A percentile compares a stretch with the other conserved stretches of the same genome.
Conservation (phyloP, 2,888 invertebrate species). For the Helicoverpa assulta region DNA sequence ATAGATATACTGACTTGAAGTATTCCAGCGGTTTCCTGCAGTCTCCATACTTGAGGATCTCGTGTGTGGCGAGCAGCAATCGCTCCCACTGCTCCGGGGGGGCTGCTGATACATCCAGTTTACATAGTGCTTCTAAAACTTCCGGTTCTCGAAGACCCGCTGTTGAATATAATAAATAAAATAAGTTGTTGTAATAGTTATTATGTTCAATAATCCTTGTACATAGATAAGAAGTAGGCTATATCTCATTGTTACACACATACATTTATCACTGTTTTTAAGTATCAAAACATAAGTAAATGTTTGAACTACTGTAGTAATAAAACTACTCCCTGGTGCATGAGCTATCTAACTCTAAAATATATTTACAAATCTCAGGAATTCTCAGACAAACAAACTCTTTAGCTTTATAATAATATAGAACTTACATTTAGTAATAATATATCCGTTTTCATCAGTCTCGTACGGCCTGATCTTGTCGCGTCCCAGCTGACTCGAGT, state of each 20-base stretch:
- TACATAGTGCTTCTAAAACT: slow-evolving; percentile 84
- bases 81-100: slow-evolving; percentile 81
- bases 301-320: too few relatives aligned
- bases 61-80: slow-evolving; percentile 83
- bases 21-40: slow-evolving; percentile 83
- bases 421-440: slow-evolving; percentile 90
- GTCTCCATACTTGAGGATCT: slow-evolving; percentile 86
- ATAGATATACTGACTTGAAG: slow-evolving; percentile 79
- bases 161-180: slow-evolving; percentile 55
- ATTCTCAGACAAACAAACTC: too few relatives aligned
- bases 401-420: too few relatives aligned
- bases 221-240: too few relatives aligned
- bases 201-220: too few relatives aligned
- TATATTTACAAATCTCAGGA: too few relatives aligned
- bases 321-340: too few relatives aligned
- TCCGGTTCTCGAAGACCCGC: slow-evolving; percentile 85
- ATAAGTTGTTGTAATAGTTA: too few relatives aligned
- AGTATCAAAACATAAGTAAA: too few relatives aligned
- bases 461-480: slow-evolving; percentile 87
- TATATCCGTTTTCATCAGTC: slow-evolving; percentile 89
- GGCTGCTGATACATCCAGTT: slow-evolving; percentile 77
- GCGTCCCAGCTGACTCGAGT: slow-evolving; percentile 78
- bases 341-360: too few relatives aligned
- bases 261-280: too few relatives aligned
- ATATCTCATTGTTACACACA: too few relatives aligned